These are phyloP conservation scores for Scortum barcoo DNA, from an alignment of 2,113 vertebrate genomes.

Conservation along the genomic window DNA sequence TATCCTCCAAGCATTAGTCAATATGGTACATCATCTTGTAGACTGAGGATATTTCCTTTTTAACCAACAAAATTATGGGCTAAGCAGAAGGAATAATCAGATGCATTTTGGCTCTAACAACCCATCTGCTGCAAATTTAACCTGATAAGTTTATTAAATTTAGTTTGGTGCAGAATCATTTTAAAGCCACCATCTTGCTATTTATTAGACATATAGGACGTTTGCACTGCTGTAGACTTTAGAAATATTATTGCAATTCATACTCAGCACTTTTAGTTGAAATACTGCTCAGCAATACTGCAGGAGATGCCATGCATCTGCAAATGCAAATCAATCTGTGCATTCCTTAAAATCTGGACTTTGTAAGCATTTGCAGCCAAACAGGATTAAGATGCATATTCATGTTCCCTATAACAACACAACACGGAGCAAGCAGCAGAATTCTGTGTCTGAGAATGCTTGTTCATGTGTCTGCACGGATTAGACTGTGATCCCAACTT, in stretches of 20 bases:
- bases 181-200: background rate
- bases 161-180: conserved; percentile 18
- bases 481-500: conserved; percentile 72
- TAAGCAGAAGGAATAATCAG: conserved; percentile 8
- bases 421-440: conserved; percentile 22
- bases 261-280: conserved; percentile 51
- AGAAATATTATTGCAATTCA: conserved; percentile 39
- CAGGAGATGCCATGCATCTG: conserved; percentile 29
- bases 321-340: conserved; percentile 31
- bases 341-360: conserved; percentile 32
- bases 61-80: background rate
- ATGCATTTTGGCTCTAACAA: conserved; percentile 4
- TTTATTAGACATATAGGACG: conserved; percentile 5
- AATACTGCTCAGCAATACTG: conserved; percentile 48
- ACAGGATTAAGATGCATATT: conserved; percentile 63
- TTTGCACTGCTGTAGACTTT: conserved; percentile 25
- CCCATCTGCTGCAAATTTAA: conserved; percentile 21
- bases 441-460: conserved; percentile 48
- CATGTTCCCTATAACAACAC: conserved; percentile 39
- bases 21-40: background rate
- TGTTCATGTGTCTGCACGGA: conserved; percentile 68
- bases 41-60: conserved; percentile 4
- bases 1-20: background rate
- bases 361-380: conserved; percentile 30
- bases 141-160: conserved; percentile 10